Evolutionary conservation across 92 coral and sea anemone species (phyloP), one percentile per base, ranked within the genome.

Genomic region (Umimayanthus kanabou): DNA sequence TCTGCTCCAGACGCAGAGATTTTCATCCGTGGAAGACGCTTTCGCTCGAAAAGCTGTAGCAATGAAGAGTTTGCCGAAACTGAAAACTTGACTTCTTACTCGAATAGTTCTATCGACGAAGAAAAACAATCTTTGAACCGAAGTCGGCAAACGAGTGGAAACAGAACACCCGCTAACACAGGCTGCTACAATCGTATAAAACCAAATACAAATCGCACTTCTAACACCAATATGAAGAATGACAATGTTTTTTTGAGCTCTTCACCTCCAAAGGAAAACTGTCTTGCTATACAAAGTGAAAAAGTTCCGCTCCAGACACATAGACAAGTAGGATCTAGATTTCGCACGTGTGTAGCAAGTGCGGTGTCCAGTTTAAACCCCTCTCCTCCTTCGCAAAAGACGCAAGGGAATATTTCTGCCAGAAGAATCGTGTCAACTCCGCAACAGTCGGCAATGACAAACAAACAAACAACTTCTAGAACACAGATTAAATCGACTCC

Each of bases 241-340:
- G 85, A 81, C 75, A 37, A 65, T 13, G 85, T 23, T 7, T 81
- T 81, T 6, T 39, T 22, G 29, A 81, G 55, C 39, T 2, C 74
- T 64, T 65, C 75, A 2, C 23, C 85, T 39, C 25, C 49, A 9
- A n/a, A 81, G 28, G 37, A 58, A 64, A 22, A 33, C 49, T 39
- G 1, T 15, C 16, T 13, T 39, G 22, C 11, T 11, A 22, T 8
- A 73, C 77, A 22, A 75, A 75, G 53, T 11, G 50, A 61, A 61
- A 61, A 9, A 14, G 2, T 14, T 39, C 49, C 79, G 13, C 4
- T 37, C 6, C 40, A 37, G 45, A 18, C 77, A 16, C 18, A 37
- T 15, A 8, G 14, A 30, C 26, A 42, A 20, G 9, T 10, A 39
- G 6, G 9, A 5, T 23, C 75, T 15, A 73, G 30, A 9, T 58